Percentiles rank a stretch among this genome's conserved stretches.
Evolutionary conservation across 2,888 invertebrate species (phyloP).

Genomic region (Teleiodes luculella): DNA sequence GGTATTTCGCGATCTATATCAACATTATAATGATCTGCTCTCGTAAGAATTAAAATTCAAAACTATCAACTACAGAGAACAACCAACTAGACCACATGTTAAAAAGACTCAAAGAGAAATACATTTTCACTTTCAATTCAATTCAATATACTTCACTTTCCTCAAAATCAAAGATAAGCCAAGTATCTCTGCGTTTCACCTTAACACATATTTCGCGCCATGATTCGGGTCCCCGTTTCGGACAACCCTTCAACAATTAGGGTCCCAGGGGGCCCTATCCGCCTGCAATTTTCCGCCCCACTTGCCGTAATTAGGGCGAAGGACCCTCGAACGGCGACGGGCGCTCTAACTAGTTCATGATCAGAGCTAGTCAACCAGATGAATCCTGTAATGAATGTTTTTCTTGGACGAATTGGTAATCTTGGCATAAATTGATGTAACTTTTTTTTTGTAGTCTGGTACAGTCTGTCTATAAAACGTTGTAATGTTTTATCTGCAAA

Average conservation of each 20-base stretch:
- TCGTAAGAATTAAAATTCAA: too few species aligned
- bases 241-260: conserved; percentile 56
- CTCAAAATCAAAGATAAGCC: neutral
- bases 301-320: conserved; percentile 68
- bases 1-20: too few species aligned
- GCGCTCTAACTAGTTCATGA: neutral
- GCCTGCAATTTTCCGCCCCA: conserved; percentile 66
- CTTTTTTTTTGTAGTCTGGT: neutral
- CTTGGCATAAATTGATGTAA: neutral
- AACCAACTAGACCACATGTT: too few species aligned
- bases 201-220: neutral
- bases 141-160: too few species aligned
- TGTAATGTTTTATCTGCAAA: too few species aligned
- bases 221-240: neutral
- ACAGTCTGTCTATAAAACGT: too few species aligned
- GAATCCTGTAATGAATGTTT: neutral
- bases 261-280: conserved; percentile 46
- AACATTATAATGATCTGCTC: too few species aligned
- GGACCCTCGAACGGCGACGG: conserved; percentile 31
- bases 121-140: too few species aligned
- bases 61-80: too few species aligned
- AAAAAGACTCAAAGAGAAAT: too few species aligned
- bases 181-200: neutral
- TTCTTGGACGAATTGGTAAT: neutral
- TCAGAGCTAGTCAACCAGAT: neutral